Conservation (phyloP, 2,113 vertebrate species). For the Myocastor coypus region DNA sequence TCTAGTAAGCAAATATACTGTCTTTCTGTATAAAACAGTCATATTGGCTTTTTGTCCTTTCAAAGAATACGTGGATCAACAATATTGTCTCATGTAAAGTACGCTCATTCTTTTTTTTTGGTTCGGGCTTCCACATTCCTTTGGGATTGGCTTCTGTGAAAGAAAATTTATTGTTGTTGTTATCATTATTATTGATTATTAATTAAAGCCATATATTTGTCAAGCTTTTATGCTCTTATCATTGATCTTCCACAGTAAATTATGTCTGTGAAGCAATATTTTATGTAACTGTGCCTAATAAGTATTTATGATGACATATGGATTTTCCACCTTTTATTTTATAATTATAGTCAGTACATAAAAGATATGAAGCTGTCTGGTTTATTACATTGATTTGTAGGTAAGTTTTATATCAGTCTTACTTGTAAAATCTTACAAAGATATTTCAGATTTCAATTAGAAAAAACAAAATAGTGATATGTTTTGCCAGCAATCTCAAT, state of each 20-base stretch:
- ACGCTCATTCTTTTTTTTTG: slow-evolving; percentile 48
- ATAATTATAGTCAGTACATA: slow-evolving; percentile 68
- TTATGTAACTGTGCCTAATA: slow-evolving; percentile 27
- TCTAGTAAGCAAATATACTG: neutral
- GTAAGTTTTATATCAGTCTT: slow-evolving; percentile 60
- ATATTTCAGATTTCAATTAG: slow-evolving; percentile 50
- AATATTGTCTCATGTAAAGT: neutral
- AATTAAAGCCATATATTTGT: slow-evolving; percentile 78
- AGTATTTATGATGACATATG: slow-evolving; percentile 65
- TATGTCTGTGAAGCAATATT: slow-evolving; percentile 54
- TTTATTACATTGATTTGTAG: slow-evolving; percentile 70
- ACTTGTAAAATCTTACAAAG: slow-evolving; percentile 58
- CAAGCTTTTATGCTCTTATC: slow-evolving; percentile 35
- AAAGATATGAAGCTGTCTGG: slow-evolving; percentile 60
- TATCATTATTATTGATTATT: slow-evolving; percentile 79
- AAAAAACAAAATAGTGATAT: slow-evolving; percentile 41
- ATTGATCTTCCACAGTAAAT: slow-evolving; percentile 44
- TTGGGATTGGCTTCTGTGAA: slow-evolving; percentile 48
- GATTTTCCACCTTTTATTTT: slow-evolving; percentile 67
- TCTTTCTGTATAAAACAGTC: neutral
- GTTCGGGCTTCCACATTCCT: slow-evolving; percentile 25
- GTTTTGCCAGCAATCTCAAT: slow-evolving; percentile 45
- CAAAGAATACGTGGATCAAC: neutral
- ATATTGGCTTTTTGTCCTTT: slow-evolving; percentile 36
- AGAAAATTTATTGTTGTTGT: slow-evolving; percentile 74